Evolutionary conservation across 2,797 vertebrate species (phyloP).

Genomic region (Hydrocynus forskahlii): DNA sequence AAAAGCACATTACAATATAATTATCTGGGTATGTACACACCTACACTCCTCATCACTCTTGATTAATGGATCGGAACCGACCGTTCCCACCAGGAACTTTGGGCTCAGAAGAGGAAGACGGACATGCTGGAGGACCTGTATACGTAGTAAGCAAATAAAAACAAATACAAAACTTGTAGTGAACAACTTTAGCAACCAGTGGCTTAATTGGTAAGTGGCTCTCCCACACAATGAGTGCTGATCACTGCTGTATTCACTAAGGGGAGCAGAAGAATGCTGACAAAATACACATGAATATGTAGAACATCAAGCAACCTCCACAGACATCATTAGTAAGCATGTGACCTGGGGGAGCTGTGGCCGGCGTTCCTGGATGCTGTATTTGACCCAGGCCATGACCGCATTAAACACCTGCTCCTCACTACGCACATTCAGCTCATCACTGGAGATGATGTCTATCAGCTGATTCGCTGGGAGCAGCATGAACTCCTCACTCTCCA

Average conservation of each 20-base stretch:
- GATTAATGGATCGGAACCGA: constrained; percentile 97
- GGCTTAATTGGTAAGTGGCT: not conserved
- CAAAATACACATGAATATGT: not conserved
- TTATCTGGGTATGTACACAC: constrained; percentile 67
- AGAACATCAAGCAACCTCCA: not conserved
- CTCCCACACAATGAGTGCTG: not conserved
- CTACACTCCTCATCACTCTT: constrained; percentile 99
- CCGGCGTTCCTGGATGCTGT: constrained; percentile 96
- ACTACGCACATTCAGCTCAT: constrained; percentile 96
- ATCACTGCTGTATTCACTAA: not conserved
- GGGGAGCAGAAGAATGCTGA: not conserved
- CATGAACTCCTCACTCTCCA: constrained; percentile 99
- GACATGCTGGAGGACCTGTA: constrained; percentile 94
- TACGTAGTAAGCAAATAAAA: not conserved
- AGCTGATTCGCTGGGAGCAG: constrained; percentile 96
- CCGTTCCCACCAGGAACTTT: constrained; percentile 97
- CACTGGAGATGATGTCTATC: constrained; percentile 99
- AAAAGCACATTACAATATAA: too few species aligned
- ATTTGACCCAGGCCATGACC: constrained; percentile 99
- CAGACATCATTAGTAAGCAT: not conserved
- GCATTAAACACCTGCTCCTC: constrained; percentile 99
- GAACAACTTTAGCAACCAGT: too few species aligned
- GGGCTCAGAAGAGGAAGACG: constrained; percentile 94
- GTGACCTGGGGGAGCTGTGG: constrained; percentile 95
- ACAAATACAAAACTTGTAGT: not conserved